Percentiles rank a stretch among this genome's conserved stretches.
These are phyloP conservation scores for Pardalotus punctatus DNA, from an alignment of 2,113 vertebrate genomes.

Conservation along the genomic window DNA sequence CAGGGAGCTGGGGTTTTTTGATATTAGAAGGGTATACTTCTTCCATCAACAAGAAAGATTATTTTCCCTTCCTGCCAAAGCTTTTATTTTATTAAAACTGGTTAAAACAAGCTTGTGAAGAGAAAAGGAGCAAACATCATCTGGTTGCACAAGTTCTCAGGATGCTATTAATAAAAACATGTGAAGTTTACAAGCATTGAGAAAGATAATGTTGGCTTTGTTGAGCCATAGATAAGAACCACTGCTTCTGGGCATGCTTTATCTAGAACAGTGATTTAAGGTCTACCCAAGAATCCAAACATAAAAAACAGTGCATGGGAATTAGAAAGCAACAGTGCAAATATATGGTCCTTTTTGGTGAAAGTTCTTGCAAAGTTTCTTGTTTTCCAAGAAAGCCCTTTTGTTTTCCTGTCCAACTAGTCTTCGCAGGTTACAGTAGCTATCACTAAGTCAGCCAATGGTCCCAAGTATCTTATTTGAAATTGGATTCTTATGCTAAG, in stretches of 20 bases:
- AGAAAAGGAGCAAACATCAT: not conserved
- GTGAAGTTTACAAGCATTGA: constrained; percentile 11
- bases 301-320: not conserved
- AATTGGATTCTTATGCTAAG: not conserved
- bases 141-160: not conserved
- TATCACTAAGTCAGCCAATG: not conserved
- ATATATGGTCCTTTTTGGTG: not conserved
- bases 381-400: not conserved
- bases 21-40: not conserved
- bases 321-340: not conserved
- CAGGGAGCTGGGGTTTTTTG: not conserved
- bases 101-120: not conserved
- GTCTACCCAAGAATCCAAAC: not conserved
- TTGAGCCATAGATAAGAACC: not conserved
- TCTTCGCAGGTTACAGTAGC: not conserved
- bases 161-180: constrained; percentile 32
- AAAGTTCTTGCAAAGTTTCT: not conserved
- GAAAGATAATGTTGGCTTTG: constrained; percentile 5
- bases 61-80: not conserved
- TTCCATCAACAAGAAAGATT: not conserved
- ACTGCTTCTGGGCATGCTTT: not conserved
- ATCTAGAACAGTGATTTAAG: constrained; percentile 1
- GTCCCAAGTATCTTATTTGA: not conserved
- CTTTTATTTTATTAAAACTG: not conserved
- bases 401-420: not conserved